Percentiles rank a stretch among this genome's conserved stretches.
Conservation (phyloP, 2,888 invertebrate genomes). For the Meganola albula region DNA sequence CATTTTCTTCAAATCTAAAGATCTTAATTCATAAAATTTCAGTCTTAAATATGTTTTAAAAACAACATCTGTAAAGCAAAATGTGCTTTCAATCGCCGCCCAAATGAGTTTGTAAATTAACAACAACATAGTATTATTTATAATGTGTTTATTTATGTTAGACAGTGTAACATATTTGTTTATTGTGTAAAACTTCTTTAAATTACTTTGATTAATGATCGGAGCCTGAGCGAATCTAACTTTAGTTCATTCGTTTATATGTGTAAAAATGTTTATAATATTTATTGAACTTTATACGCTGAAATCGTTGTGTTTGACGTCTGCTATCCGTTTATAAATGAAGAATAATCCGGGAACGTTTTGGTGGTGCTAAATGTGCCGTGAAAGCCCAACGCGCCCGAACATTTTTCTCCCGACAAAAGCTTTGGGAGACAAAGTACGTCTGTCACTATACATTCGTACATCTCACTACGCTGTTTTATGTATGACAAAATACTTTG, state of each 20-base stretch:
- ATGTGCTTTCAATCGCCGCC: too few relatives aligned
- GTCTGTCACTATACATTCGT: slow-evolving; percentile 43
- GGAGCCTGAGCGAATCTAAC: background rate
- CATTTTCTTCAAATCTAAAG: too few relatives aligned
- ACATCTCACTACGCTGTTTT: slow-evolving; percentile 13
- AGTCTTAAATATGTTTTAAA: too few relatives aligned
- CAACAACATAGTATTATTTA: too few relatives aligned
- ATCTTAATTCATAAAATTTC: too few relatives aligned
- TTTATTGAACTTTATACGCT: slow-evolving; percentile 42
- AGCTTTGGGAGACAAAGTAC: slow-evolving; percentile 53
- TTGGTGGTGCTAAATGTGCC: slow-evolving; percentile 63
- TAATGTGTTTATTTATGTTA: too few relatives aligned
- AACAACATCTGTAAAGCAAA: too few relatives aligned
- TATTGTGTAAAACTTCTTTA: background rate
- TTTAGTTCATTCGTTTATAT: background rate
- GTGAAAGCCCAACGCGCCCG: slow-evolving; percentile 61
- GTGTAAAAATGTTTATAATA: slow-evolving; percentile 19
- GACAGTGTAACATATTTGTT: too few relatives aligned
- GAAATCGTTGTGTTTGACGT: slow-evolving; percentile 56
- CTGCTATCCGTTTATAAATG: slow-evolving; percentile 67
- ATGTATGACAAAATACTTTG: background rate
- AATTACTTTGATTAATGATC: background rate
- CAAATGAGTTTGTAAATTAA: too few relatives aligned
- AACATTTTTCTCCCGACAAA: slow-evolving; percentile 67
- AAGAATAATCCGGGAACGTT: slow-evolving; percentile 57